These are phyloP conservation scores for Pluvialis apricaria DNA, from an alignment of 2,113 vertebrate genomes.

Conservation along the genomic window DNA sequence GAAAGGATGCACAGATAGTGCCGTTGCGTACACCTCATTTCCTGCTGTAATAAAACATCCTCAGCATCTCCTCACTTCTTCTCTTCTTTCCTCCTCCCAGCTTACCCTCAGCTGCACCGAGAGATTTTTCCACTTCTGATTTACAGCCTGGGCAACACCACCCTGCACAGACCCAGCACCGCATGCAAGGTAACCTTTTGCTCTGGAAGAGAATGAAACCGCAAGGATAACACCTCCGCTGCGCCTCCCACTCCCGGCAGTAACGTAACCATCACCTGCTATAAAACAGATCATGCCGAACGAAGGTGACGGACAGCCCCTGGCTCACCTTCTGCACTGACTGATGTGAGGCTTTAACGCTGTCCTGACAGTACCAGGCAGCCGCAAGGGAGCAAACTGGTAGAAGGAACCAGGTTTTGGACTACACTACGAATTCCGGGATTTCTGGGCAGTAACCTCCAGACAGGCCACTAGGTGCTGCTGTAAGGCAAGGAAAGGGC, in stretches of 20 bases:
- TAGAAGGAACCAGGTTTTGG: background rate
- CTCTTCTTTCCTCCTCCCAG: background rate
- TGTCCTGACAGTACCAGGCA: background rate
- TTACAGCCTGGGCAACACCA: background rate
- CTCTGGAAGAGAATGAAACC: background rate
- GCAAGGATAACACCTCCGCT: accelerated
- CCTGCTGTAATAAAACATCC: background rate
- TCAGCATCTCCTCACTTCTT: background rate
- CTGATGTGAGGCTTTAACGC: accelerated
- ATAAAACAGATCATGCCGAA: accelerated
- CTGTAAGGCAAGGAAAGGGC: slow-evolving; percentile 56
- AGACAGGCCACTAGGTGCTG: slow-evolving; percentile 72
- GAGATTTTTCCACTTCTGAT: background rate
- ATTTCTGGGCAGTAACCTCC: slow-evolving; percentile 29
- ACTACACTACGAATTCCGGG: background rate
- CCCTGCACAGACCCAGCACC: accelerated
- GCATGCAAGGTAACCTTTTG: accelerated
- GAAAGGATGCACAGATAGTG: background rate
- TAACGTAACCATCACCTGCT: background rate
- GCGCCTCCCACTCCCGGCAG: background rate
- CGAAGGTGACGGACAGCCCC: background rate
- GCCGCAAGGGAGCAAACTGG: background rate
- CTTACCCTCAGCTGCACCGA: background rate
- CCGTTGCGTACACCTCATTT: background rate
- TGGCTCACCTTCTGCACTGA: background rate